phyloP scores from a whole-genome alignment of 2,888 invertebrate genomes.

The Tuberolachnus salignus region DNA sequence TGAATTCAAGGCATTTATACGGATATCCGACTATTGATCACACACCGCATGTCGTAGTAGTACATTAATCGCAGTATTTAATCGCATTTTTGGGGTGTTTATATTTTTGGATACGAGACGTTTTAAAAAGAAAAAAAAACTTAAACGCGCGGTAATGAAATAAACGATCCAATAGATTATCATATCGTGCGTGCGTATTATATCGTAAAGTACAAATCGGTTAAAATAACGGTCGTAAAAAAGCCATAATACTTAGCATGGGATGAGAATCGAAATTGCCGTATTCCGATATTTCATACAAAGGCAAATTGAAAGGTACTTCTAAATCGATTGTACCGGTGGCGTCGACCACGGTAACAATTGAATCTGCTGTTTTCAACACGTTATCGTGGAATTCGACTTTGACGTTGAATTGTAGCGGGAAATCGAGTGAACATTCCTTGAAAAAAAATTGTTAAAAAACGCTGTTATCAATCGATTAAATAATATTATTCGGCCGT shows the following conservation, averaged over 20 bases:
- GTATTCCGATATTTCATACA: background rate
- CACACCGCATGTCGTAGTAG: too few species aligned
- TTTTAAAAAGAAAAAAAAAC: too few species aligned
- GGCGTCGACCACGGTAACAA: background rate
- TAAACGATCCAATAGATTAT: background rate
- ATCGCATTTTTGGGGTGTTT: too few species aligned
- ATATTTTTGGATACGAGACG: too few species aligned
- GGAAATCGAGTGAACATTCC: constrained; percentile 16
- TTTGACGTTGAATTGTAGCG: constrained; percentile 8
- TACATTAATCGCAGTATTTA: too few species aligned
- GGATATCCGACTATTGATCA: too few species aligned
- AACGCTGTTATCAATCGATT: background rate
- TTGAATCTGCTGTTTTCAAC: background rate
- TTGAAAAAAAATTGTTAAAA: constrained; percentile 8
- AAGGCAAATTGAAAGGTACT: background rate
- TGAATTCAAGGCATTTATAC: too few species aligned
- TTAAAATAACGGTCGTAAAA: background rate
- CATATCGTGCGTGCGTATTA: background rate
- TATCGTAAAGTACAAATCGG: background rate
- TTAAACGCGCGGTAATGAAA: constrained; percentile 9
- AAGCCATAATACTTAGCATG: constrained; percentile 38
- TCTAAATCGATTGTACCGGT: constrained; percentile 28
- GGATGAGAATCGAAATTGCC: constrained; percentile 29
- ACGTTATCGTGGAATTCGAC: background rate
- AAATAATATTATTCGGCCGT: too few species aligned